A percentile compares a stretch with the other conserved stretches of the same genome.
Evolutionary conservation across 2,888 invertebrate genomes (phyloP).

Genomic region (Pseudanteris insignis): DNA sequence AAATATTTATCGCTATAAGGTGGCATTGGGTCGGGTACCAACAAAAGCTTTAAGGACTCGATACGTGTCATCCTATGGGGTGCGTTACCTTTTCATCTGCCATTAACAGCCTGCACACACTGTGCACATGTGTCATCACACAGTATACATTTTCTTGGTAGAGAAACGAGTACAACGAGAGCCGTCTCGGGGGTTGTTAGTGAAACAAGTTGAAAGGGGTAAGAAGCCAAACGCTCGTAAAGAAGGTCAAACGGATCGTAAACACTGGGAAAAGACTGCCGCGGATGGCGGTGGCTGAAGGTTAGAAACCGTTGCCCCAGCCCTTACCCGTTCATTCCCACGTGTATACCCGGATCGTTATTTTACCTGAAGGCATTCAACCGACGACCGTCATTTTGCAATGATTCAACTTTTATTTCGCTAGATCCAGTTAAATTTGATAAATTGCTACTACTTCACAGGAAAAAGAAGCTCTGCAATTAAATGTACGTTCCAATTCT

Average conservation of each 20-base stretch:
- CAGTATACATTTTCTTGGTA: constrained; percentile 23
- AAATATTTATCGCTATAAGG: too few species aligned
- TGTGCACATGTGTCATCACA: constrained; percentile 16
- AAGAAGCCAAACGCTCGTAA: constrained; percentile 59
- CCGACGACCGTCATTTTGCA: constrained; percentile 6
- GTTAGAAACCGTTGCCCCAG: constrained; percentile 49
- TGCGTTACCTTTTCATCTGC: constrained; percentile 3
- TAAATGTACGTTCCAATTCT: background rate
- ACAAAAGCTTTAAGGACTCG: background rate
- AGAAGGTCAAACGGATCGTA: constrained; percentile 60
- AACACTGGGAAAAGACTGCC: constrained; percentile 52
- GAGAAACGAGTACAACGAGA: constrained; percentile 36
- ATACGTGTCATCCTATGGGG: background rate
- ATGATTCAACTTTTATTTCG: constrained; percentile 14
- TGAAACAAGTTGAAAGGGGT: constrained; percentile 55
- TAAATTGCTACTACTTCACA: background rate
- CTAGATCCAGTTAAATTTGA: constrained; percentile 6
- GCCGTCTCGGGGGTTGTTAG: constrained; percentile 54
- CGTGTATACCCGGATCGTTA: constrained; percentile 25
- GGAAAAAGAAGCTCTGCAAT: background rate
- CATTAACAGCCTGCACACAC: constrained; percentile 20
- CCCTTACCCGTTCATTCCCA: constrained; percentile 20
- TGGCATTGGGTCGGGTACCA: too few species aligned
- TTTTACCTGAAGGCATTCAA: constrained; percentile 26
- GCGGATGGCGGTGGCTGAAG: constrained; percentile 49